phyloP scores from a whole-genome alignment of 2,888 invertebrate species.

The Congeria kusceri region DNA sequence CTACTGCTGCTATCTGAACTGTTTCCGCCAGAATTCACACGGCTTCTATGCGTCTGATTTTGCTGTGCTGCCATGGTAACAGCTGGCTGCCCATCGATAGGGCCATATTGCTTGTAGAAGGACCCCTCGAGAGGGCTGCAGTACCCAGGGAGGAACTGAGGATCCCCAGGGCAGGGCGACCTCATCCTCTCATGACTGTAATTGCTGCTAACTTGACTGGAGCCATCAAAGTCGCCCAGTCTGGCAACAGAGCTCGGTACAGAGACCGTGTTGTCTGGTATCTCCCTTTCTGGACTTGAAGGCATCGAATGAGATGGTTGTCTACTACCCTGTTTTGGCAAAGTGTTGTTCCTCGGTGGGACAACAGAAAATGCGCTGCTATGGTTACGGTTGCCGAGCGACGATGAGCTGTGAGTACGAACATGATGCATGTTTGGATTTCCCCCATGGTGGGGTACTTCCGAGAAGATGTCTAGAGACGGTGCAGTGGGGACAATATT shows the following conservation, averaged over 20 bases:
- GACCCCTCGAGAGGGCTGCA: slow-evolving; percentile 56
- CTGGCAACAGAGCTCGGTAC: slow-evolving; percentile 73
- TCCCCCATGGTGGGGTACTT: slow-evolving; percentile 30
- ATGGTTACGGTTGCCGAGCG: slow-evolving; percentile 67
- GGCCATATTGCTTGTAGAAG: slow-evolving; percentile 70
- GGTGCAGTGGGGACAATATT: slow-evolving; percentile 45
- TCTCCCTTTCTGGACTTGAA: slow-evolving; percentile 54
- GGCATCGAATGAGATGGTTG: slow-evolving; percentile 35
- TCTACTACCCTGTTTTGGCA: slow-evolving; percentile 67
- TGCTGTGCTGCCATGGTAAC: slow-evolving; percentile 26
- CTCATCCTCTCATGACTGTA: slow-evolving; percentile 59
- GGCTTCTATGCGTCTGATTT: slow-evolving; percentile 42
- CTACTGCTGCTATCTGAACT: slow-evolving; percentile 76
- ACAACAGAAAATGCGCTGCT: slow-evolving; percentile 79
- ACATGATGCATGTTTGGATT: slow-evolving; percentile 67
- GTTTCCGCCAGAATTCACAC: slow-evolving; percentile 69
- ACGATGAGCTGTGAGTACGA: slow-evolving; percentile 76
- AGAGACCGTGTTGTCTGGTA: slow-evolving; percentile 61
- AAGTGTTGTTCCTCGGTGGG: slow-evolving; percentile 75
- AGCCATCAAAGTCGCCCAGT: slow-evolving; percentile 78
- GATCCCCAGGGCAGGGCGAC: slow-evolving; percentile 50
- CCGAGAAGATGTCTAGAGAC: slow-evolving; percentile 28
- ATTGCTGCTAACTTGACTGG: slow-evolving; percentile 73
- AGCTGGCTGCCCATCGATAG: slow-evolving; percentile 60
- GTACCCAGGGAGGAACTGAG: slow-evolving; percentile 57